These are phyloP conservation scores for Rhagoletis zephyria DNA, from an alignment of 1,140 invertebrate genomes.

Conservation along the genomic window DNA sequence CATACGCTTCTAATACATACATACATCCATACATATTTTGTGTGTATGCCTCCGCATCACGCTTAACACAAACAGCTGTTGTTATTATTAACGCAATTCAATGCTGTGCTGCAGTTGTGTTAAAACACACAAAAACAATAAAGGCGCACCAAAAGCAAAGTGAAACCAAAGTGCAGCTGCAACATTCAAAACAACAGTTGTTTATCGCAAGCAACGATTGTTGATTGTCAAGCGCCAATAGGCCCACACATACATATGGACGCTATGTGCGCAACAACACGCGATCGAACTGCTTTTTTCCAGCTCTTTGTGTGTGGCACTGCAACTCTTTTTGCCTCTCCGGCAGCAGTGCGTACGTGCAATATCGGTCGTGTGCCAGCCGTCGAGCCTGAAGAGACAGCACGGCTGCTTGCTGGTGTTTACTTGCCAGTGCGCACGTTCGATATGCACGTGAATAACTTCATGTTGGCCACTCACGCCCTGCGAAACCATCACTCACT, in stretches of 20 bases:
- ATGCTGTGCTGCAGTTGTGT: not conserved
- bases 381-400: not conserved
- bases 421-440: slow-evolving; percentile 2
- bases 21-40: not conserved
- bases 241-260: no score
- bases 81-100: not conserved
- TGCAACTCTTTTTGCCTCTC: not conserved
- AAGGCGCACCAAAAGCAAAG: not conserved
- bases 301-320: not conserved
- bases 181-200: slow-evolving; percentile 7
- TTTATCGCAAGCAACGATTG: not conserved
- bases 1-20: not conserved
- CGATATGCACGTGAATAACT: not conserved
- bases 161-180: slow-evolving; percentile 10
- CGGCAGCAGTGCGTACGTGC: slow-evolving; percentile 45
- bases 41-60: not conserved
- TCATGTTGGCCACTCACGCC: not conserved
- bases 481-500: not conserved
- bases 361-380: not conserved
- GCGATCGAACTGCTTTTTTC: not conserved
- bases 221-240: no score
- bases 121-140: slow-evolving; percentile 12
- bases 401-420: not conserved
- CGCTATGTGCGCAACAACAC: no score
- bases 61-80: not conserved